Evolutionary conservation across 2,888 invertebrate species (phyloP).

Genomic region (Drosophila diplacantha): DNA sequence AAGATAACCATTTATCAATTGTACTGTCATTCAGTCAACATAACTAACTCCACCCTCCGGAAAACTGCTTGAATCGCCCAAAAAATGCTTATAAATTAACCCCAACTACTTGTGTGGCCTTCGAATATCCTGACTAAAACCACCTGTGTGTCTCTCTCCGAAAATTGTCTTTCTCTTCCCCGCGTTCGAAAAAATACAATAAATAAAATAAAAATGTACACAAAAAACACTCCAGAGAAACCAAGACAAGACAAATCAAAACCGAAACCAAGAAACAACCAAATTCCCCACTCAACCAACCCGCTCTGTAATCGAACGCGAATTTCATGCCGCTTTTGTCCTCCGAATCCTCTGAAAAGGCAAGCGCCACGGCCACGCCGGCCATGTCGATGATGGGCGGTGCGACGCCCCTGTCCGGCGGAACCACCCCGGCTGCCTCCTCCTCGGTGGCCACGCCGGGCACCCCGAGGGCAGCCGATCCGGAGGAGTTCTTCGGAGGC

Average conservation of each 20-base stretch:
- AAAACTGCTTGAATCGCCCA: background rate
- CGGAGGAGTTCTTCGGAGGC: conserved; percentile 49
- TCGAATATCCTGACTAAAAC: conserved; percentile 39
- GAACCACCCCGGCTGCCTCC: conserved; percentile 37
- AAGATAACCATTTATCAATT: background rate
- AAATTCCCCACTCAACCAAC: conserved; percentile 48
- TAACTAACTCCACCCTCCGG: conserved; percentile 2
- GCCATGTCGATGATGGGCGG: conserved; percentile 39
- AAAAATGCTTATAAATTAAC: conserved; percentile 19
- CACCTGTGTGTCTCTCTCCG: conserved; percentile 37
- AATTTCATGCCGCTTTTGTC: conserved; percentile 77
- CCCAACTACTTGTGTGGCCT: conserved; percentile 25
- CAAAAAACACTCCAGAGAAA: conserved; percentile 16
- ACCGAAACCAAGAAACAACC: conserved; percentile 37
- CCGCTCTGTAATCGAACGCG: conserved; percentile 75
- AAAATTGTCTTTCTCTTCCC: conserved; percentile 35
- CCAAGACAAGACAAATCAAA: conserved; percentile 3
- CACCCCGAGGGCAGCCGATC: conserved; percentile 40
- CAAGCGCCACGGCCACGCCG: conserved; percentile 62
- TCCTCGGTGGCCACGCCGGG: conserved; percentile 49
- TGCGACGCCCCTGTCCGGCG: conserved; percentile 36
- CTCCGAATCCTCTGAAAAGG: conserved; percentile 72
- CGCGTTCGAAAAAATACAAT: conserved; percentile 13
- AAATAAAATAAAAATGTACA: background rate
- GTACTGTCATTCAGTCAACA: background rate